Percentiles rank a stretch among this genome's conserved stretches.
phyloP scores from a whole-genome alignment of 2,113 vertebrate genomes.

The Pogona vitticeps region DNA sequence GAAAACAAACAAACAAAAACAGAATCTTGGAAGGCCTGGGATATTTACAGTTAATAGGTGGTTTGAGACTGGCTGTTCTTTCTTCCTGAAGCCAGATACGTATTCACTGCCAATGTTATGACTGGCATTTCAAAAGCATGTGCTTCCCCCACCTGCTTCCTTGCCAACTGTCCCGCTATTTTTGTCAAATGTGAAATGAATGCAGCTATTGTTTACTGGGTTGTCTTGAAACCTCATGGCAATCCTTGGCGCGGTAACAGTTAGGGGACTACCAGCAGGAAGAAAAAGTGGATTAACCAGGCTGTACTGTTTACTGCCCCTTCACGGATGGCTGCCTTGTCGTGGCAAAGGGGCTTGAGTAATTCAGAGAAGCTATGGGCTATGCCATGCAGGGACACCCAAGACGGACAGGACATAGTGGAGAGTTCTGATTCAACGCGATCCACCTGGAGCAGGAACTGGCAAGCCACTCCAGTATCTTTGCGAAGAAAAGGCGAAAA shows the following conservation, averaged over 20 bases:
- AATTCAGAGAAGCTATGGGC: no score
- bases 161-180: slow-evolving; percentile 21
- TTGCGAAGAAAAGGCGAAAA: no score
- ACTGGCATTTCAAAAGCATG: slow-evolving; percentile 5
- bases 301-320: neutral
- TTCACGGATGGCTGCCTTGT: no score
- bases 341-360: no score
- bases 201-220: slow-evolving; percentile 6
- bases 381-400: no score
- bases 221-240: neutral
- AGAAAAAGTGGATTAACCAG: neutral
- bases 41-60: neutral
- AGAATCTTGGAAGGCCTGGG: neutral
- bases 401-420: no score
- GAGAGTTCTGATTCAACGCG: no score
- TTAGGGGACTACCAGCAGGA: neutral
- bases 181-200: slow-evolving; percentile 8
- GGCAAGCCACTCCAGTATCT: no score
- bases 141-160: slow-evolving; percentile 25
- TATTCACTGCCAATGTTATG: neutral
- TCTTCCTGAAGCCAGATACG: neutral
- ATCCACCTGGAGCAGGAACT: no score
- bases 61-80: neutral
- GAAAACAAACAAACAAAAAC: neutral
- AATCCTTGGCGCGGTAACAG: neutral